These are phyloP conservation scores for Platerodrilus igneus DNA, from an alignment of 2,888 invertebrate species.

Conservation along the genomic window DNA sequence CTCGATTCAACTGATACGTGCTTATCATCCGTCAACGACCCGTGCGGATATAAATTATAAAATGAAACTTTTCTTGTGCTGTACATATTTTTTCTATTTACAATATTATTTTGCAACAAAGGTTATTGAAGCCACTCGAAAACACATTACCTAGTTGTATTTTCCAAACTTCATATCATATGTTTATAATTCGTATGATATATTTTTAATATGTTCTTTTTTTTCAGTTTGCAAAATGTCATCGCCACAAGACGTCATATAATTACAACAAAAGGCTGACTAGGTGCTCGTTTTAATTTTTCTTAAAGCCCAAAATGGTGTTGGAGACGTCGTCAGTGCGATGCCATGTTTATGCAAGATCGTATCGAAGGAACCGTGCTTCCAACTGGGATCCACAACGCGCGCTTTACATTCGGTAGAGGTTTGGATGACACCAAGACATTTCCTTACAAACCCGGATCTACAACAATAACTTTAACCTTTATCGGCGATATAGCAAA, in stretches of 20 bases:
- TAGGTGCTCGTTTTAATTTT: slow-evolving; percentile 2
- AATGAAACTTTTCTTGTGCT: no score
- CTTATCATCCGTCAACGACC: no score
- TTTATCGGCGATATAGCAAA: slow-evolving; percentile 9
- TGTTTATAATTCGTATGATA: no score
- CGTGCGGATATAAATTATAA: no score
- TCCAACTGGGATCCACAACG: slow-evolving; percentile 40
- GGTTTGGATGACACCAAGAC: slow-evolving; percentile 27
- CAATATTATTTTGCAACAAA: no score
- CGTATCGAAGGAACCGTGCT: slow-evolving; percentile 33
- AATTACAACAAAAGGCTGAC: slow-evolving; percentile 2
- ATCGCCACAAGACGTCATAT: no score
- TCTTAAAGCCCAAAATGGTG: slow-evolving; percentile 36
- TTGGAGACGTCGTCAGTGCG: slow-evolving; percentile 33
- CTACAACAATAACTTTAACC: slow-evolving; percentile 23
- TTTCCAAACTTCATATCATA: no score
- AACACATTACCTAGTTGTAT: no score
- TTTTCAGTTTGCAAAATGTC: slow-evolving; percentile 15
- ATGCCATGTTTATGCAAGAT: slow-evolving; percentile 42
- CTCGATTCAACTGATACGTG: no score
- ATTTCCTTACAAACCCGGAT: slow-evolving; percentile 24
- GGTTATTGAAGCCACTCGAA: no score
- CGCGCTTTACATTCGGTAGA: slow-evolving; percentile 40
- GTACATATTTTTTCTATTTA: no score
- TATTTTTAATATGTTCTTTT: background rate